Conservation (phyloP, 2,888 invertebrate genomes). For the Tetragonisca angustula region DNA sequence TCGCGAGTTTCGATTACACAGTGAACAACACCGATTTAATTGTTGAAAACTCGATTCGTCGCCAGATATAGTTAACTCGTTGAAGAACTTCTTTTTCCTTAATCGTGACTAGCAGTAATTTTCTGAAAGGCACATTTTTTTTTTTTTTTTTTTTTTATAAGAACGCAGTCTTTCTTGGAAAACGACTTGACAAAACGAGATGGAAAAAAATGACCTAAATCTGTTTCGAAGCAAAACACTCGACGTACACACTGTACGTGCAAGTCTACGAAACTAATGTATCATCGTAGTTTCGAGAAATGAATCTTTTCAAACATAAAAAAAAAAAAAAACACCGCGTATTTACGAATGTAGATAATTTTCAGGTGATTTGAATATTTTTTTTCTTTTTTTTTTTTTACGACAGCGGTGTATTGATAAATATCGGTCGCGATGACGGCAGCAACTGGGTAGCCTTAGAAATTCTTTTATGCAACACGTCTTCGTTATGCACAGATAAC, state of each 20-base stretch:
- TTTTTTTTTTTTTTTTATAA: not conserved
- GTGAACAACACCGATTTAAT: not conserved
- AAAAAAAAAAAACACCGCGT: no score
- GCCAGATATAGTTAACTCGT: not conserved
- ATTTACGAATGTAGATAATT: no score
- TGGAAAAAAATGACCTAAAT: no score
- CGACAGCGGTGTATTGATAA: constrained; percentile 38
- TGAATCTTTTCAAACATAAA: no score
- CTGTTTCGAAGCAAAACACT: no score
- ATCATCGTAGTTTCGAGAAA: no score
- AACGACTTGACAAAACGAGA: no score
- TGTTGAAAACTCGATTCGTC: not conserved
- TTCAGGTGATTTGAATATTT: not conserved
- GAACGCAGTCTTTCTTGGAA: no score
- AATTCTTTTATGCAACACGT: constrained; percentile 54
- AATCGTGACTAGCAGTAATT: not conserved
- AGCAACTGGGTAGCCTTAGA: constrained; percentile 46
- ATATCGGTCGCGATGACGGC: constrained; percentile 45
- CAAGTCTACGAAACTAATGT: no score
- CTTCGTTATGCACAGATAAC: constrained; percentile 4
- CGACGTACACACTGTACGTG: no score
- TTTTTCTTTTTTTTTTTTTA: not conserved
- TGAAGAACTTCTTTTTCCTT: not conserved
- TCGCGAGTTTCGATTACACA: not conserved
- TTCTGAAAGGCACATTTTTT: not conserved